A percentile compares a stretch with the other conserved stretches of the same genome.
These are phyloP conservation scores for Cladorhizidae sp. DNA, from an alignment of 37 sponge, comb jelly and placozoan species.

Conservation along the genomic window DNA sequence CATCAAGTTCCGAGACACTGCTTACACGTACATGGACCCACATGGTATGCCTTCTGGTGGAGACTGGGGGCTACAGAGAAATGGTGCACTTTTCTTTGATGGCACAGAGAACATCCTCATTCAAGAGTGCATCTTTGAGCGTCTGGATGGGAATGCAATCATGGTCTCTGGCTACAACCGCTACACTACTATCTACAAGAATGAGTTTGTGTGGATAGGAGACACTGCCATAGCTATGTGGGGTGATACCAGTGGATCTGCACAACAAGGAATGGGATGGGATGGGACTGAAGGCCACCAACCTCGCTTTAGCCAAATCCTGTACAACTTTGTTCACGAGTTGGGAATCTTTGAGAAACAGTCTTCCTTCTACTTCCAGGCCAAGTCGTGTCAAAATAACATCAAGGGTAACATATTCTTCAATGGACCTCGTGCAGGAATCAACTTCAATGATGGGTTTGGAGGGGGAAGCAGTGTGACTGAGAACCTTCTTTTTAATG, in stretches of 20 bases:
- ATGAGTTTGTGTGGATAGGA: constrained; percentile 63
- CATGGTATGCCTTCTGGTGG: constrained; percentile 70
- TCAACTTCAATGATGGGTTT: constrained; percentile 87
- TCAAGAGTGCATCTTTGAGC: constrained; percentile 35
- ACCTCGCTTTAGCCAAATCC: constrained; percentile 50
- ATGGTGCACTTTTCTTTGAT: constrained; percentile 61
- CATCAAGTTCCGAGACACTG: constrained; percentile 55
- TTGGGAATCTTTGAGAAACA: constrained; percentile 72
- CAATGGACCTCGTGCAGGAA: constrained; percentile 83
- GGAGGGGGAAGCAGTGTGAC: constrained; percentile 59
- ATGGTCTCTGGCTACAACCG: constrained; percentile 48
- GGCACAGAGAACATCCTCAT: constrained; percentile 37
- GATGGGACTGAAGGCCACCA: constrained; percentile 73
- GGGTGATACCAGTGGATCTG: constrained; percentile 53
- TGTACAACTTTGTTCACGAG: constrained; percentile 71
- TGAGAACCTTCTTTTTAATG: constrained; percentile 70
- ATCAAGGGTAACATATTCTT: constrained; percentile 70
- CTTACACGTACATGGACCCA: constrained; percentile 52
- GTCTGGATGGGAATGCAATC: constrained; percentile 67
- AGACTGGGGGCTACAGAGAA: constrained; percentile 57
- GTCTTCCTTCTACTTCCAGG: constrained; percentile 60
- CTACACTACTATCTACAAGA: constrained; percentile 35
- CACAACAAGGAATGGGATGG: constrained; percentile 22
- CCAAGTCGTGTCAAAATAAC: constrained; percentile 55
- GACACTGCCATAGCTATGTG: constrained; percentile 70